Evolutionary conservation across 2,888 invertebrate species (phyloP).

Genomic region (Hypena proboscidalis): DNA sequence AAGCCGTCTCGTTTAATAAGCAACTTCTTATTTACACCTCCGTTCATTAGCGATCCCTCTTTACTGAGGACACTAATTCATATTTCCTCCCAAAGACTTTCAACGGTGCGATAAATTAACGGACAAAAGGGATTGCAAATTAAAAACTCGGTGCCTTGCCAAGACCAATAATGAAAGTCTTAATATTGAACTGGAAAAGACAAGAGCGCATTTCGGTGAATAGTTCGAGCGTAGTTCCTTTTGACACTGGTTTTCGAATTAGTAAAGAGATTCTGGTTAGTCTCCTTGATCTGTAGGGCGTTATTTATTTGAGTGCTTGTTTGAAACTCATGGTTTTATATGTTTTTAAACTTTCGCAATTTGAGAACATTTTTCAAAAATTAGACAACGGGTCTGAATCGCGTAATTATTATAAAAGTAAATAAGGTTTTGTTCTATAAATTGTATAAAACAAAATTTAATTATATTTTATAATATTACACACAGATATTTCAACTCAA

Average conservation of each 20-base stretch:
- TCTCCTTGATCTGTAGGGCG: too few species aligned
- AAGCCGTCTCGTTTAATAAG: slow-evolving; percentile 38
- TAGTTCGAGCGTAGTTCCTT: slow-evolving; percentile 5
- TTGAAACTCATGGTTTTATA: too few species aligned
- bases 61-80: slow-evolving; percentile 72
- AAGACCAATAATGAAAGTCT: slow-evolving; percentile 62
- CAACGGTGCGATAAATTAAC: slow-evolving; percentile 73
- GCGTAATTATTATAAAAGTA: too few species aligned
- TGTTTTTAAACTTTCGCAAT: too few species aligned
- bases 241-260: neutral
- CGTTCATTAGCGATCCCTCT: slow-evolving; percentile 64
- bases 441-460: too few species aligned
- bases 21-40: slow-evolving; percentile 49
- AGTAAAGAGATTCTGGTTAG: neutral
- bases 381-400: too few species aligned
- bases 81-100: slow-evolving; percentile 72
- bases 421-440: too few species aligned
- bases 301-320: too few species aligned
- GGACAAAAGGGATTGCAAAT: slow-evolving; percentile 76
- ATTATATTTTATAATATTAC: too few species aligned
- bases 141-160: slow-evolving; percentile 72
- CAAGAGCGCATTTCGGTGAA: slow-evolving; percentile 20
- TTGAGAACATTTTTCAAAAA: too few species aligned
- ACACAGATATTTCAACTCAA: too few species aligned
- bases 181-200: slow-evolving; percentile 51